These are phyloP conservation scores for Epinotia ramella DNA, from an alignment of 2,888 invertebrate genomes.

Conservation along the genomic window DNA sequence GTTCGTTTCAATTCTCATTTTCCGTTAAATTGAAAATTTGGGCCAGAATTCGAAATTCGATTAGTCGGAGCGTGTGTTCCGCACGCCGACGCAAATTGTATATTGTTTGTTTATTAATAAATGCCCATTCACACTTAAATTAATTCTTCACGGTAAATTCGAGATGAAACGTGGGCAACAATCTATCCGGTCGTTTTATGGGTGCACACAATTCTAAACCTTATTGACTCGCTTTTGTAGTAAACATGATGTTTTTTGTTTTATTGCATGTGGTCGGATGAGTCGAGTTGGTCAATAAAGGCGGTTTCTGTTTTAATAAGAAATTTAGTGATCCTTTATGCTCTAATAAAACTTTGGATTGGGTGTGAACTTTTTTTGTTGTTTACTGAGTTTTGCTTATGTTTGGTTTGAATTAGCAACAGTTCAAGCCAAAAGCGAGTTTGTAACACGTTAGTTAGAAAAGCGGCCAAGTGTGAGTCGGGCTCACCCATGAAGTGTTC, in stretches of 20 bases:
- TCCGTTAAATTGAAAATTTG: conserved; percentile 34
- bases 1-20: conserved; percentile 7
- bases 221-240: conserved; percentile 46
- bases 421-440: background rate
- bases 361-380: conserved; percentile 69
- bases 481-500: too few species aligned
- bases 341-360: conserved; percentile 67
- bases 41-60: conserved; percentile 7
- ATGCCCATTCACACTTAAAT: conserved; percentile 45
- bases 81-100: conserved; percentile 48
- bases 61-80: conserved; percentile 40
- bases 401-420: conserved; percentile 62
- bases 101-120: conserved; percentile 47
- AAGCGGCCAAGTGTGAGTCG: too few species aligned
- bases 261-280: conserved; percentile 38
- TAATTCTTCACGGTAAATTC: conserved; percentile 70
- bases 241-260: conserved; percentile 35
- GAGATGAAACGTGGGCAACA: conserved; percentile 68
- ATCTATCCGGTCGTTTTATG: conserved; percentile 48
- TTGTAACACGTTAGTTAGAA: background rate
- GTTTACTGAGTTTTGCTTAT: conserved; percentile 50
- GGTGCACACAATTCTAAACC: conserved; percentile 49
- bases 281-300: conserved; percentile 52
- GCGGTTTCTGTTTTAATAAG: conserved; percentile 72
- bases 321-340: conserved; percentile 66